phyloP scores from a whole-genome alignment of 1,140 invertebrate species.

The Hylaeus anthracinus region DNA sequence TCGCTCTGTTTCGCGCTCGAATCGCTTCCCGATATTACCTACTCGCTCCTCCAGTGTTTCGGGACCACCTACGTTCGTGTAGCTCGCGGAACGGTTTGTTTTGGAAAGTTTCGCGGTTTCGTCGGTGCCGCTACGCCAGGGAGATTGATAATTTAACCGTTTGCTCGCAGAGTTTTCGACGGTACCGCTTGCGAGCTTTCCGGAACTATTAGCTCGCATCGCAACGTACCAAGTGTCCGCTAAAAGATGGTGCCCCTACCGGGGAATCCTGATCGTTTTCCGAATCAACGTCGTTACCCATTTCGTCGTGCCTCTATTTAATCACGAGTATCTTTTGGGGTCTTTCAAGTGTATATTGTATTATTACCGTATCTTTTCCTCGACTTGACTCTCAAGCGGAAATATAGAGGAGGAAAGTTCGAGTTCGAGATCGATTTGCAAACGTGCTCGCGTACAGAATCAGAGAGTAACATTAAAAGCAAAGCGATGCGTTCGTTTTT shows the following conservation, averaged over 20 bases:
- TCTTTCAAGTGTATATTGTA: no score
- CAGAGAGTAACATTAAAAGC: conserved; percentile 30
- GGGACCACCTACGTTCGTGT: neutral
- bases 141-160: conserved; percentile 1
- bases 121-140: neutral
- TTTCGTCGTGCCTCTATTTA: no score
- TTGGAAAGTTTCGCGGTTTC: neutral
- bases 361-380: no score
- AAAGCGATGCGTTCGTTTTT: conserved; percentile 12
- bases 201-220: neutral
- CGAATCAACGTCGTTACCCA: no score
- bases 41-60: neutral
- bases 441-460: conserved; percentile 38
- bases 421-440: conserved; percentile 49
- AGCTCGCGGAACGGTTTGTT: neutral
- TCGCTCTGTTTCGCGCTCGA: neutral
- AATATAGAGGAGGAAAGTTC: neutral
- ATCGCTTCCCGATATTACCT: neutral
- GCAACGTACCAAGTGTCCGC: no score
- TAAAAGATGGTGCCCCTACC: no score
- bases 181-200: neutral
- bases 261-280: no score
- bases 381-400: neutral
- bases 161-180: neutral
- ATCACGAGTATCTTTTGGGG: no score